Evolutionary conservation across 2,888 invertebrate genomes (phyloP).

Genomic region (Drosophila silvestris): DNA sequence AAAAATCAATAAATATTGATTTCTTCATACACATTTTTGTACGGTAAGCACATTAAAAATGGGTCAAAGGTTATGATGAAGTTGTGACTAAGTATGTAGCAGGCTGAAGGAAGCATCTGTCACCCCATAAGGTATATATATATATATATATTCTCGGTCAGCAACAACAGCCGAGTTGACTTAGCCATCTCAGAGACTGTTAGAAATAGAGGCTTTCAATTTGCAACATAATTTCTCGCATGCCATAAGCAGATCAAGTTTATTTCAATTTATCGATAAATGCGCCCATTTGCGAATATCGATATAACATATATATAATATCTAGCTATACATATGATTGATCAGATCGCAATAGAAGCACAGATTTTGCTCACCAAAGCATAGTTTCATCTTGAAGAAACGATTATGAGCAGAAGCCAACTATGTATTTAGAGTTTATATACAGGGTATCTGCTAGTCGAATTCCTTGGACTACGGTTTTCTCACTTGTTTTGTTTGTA

Average conservation of each 20-base stretch:
- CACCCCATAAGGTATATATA: background rate
- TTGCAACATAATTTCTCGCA: background rate
- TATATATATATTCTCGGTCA: background rate
- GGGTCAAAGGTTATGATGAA: background rate
- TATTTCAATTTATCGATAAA: background rate
- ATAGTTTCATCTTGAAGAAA: background rate
- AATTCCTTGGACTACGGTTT: background rate
- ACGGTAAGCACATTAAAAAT: background rate
- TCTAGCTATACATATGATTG: background rate
- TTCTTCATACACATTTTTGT: background rate
- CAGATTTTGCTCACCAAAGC: background rate
- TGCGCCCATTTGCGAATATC: background rate
- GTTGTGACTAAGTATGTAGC: background rate
- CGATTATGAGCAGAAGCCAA: too few species aligned
- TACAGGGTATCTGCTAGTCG: background rate
- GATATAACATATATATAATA: background rate
- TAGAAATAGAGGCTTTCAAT: background rate
- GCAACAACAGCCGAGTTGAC: background rate
- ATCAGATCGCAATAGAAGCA: background rate
- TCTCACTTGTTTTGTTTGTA: background rate
- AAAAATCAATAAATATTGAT: constrained; percentile 7
- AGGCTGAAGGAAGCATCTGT: background rate
- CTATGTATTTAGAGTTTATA: background rate
- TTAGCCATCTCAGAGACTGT: background rate
- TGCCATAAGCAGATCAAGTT: background rate